Base-by-base conservation (phyloP, 2,797 vertebrate genomes). In the Cyclura pinguis region DNA sequence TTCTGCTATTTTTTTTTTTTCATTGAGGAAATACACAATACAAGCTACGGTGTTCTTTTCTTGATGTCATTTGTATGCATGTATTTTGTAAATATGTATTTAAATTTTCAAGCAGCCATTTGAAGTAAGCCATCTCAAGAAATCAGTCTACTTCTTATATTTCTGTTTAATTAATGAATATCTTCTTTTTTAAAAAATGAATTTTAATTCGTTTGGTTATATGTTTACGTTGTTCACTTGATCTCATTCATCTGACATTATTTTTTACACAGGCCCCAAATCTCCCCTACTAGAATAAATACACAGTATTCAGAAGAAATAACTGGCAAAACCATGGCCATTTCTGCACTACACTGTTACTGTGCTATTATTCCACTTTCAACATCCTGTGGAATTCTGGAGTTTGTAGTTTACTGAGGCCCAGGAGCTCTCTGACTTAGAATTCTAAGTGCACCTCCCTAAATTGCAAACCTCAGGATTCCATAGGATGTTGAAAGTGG, bases 31-130 rank as follows among this genome's bases (percentile, higher is more conserved):
- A 93, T 91, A 89, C 92, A 87, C n/a, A 42, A 93, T 92, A 47
- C 80, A 92, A 91, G 62, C 78, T 85, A 27, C 86, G 55, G 86
- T 94, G 91, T 52, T 50, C 16, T 42, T 77, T 67, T 78, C 22
- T 42, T 62, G 91, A 86, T 72, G 52, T 94, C 93, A 90, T 62
- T 91, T 95, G 89, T 96, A 86, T 93, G 38, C 55, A 73, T 72
- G 38, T 69, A 64, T 80, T 87, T 80, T 35, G n/a, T 29, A 69
- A 27, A 32, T n/a, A n/a, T 73, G 72, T 16, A 74, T 74, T 74
- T 74, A 16, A 82, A 57, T 94, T 88, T 29, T 74, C 80, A 89
- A 73, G 57, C 3, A 59, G 76, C 72, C 77, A 62, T 59, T 86
- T 87, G 73, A 89, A 93, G 81, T 57, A 86, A 67, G n/a, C 57